Conservation (phyloP, 2,888 invertebrate species). For the Poecilus cupreus region DNA sequence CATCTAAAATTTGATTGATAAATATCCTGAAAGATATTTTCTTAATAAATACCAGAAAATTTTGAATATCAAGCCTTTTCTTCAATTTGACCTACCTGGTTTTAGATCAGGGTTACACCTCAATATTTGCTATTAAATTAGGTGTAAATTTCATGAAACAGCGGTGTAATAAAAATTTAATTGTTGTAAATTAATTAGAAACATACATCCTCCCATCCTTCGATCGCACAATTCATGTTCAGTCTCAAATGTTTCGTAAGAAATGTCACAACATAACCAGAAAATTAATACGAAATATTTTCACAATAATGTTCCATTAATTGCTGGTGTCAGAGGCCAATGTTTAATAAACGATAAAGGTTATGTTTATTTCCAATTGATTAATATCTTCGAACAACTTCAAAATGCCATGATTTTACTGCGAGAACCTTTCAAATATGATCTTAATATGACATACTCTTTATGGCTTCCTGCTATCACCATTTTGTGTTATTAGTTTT, state of each 20-base stretch:
- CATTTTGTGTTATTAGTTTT: not conserved
- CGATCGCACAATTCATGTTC: not conserved
- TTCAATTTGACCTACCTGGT: too few species aligned
- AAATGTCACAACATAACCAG: slow-evolving; percentile 27
- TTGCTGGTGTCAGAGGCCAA: slow-evolving; percentile 42
- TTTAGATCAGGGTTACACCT: too few species aligned
- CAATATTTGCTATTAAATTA: too few species aligned
- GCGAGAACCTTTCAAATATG: not conserved
- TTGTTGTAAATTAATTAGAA: not conserved
- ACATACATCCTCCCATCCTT: not conserved
- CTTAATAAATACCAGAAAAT: too few species aligned
- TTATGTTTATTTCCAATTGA: slow-evolving; percentile 19
- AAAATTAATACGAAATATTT: slow-evolving; percentile 49
- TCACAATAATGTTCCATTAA: slow-evolving; percentile 51
- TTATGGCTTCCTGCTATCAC: not conserved
- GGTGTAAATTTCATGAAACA: too few species aligned
- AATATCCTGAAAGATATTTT: too few species aligned
- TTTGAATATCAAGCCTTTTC: too few species aligned
- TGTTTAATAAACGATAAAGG: slow-evolving; percentile 47
- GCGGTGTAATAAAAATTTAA: too few species aligned
- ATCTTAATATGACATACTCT: slow-evolving; percentile 16
- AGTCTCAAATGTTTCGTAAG: slow-evolving; percentile 29
- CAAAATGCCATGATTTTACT: slow-evolving; percentile 8
- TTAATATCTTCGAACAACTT: slow-evolving; percentile 11
- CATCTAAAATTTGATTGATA: too few species aligned